Conservation (phyloP, 2,113 vertebrate species). For the Pampusana beccarii region DNA sequence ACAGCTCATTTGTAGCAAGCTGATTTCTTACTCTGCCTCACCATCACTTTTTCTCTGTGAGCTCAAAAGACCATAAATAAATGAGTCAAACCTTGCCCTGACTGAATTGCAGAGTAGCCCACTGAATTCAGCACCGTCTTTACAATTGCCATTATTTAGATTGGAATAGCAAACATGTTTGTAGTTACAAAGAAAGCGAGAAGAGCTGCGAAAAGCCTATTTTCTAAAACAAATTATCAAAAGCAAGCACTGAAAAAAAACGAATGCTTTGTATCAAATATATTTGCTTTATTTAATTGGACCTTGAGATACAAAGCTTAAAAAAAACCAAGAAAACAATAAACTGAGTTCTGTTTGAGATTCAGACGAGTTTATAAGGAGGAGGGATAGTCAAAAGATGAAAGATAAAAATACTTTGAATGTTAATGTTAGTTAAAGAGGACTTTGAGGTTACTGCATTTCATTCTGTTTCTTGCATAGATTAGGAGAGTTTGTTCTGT, state of each 20-base stretch:
- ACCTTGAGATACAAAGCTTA: background rate
- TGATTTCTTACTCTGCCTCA: slow-evolving; percentile 63
- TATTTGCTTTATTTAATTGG: background rate
- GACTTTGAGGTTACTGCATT: background rate
- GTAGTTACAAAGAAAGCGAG: background rate
- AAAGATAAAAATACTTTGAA: background rate
- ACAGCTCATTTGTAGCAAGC: slow-evolving; percentile 66
- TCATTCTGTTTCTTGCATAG: background rate
- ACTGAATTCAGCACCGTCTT: background rate
- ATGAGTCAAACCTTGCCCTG: slow-evolving; percentile 57
- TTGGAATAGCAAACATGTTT: background rate
- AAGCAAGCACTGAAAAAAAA: background rate
- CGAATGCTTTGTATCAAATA: background rate
- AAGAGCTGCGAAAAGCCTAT: background rate
- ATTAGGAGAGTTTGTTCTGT: background rate
- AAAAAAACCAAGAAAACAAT: background rate
- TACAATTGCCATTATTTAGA: background rate
- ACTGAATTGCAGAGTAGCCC: slow-evolving; percentile 32
- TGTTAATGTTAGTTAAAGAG: background rate
- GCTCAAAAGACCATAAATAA: slow-evolving; percentile 30
- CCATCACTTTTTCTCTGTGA: slow-evolving; percentile 41
- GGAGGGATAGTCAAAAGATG: background rate
- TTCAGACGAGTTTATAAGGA: background rate
- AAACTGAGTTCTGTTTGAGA: background rate
- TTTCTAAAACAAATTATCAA: background rate